Base-by-base conservation (phyloP, 2,797 vertebrate genomes). In the Myotis vivesi region DNA sequence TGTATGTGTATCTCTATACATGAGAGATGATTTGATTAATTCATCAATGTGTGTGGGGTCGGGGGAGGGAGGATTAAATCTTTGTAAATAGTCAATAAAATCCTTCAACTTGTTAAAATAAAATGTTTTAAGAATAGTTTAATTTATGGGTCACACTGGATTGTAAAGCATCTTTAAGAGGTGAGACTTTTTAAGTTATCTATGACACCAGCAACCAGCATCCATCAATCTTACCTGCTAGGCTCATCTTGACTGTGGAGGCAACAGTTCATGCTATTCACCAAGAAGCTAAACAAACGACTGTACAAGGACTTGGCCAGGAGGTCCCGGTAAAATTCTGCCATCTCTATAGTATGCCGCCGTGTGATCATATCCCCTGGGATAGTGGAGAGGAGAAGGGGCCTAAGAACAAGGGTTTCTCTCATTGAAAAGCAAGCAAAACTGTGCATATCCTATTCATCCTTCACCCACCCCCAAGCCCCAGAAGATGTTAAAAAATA, bases 241-340 rank as follows among this genome's bases (percentile, higher is more conserved):
- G 88, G 97, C 22, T 99, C 98, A 4, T 99, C 99, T 68, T 98
- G 99, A 96, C 98, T 98, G 93, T 99, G 99, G 80, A 99, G 99
- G 98, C 98, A 99, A 86, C 97, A 98, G 82, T 99, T 99, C 96
- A 99, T 97, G 44, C 97, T 97, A 97, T 99, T 99, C 96, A 99
- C 98, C 97, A 99, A 97, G 97, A 99, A 99, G 98, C 99, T 99
- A 97, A 99, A 99, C 92, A 99, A 98, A 82, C 99, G 99, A 73
- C 99, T 98, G 0, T 99, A 99, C 0, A 99, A 98, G 79, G 99
- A 98, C 98, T 99, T 99, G 87, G 99, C 98, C 79, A 99, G 97
- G 87, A 99, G 99, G 96, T 99, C 99, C 72, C 99, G 98, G 98
- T 98, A 98, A 96, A 99, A 99, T 89, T 99, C 98, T 55, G 99